Conservation (phyloP, 2,888 invertebrate genomes). For the Thecophora atra region DNA sequence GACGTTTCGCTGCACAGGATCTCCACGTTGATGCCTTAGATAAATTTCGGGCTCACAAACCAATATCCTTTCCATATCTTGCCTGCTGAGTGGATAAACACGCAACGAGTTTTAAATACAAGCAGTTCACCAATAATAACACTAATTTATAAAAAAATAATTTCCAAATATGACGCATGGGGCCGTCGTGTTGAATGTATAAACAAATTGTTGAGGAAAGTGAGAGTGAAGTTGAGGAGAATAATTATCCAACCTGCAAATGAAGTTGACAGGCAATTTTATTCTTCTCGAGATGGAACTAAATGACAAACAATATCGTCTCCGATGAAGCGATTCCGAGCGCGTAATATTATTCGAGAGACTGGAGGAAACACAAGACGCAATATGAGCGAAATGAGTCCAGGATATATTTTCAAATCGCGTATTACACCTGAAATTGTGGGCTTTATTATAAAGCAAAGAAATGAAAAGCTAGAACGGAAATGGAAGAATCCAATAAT, state of each 20-base stretch:
- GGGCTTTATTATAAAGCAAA: neutral
- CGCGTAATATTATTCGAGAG: neutral
- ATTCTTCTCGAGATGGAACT: neutral
- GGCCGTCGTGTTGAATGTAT: no score
- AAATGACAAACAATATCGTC: neutral
- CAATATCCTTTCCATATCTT: no score
- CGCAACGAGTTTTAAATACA: no score
- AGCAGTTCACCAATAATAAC: no score
- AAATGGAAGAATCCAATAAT: neutral
- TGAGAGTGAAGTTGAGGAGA: neutral
- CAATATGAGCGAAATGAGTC: neutral
- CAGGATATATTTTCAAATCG: neutral
- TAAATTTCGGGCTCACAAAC: no score
- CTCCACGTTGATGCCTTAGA: no score
- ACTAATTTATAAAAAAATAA: no score
- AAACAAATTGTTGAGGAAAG: neutral
- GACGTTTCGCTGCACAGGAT: no score
- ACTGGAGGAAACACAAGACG: neutral
- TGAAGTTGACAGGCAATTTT: neutral
- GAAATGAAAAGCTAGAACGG: neutral
- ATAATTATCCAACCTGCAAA: slow-evolving; percentile 1
- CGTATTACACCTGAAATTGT: neutral
- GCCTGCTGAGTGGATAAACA: no score
- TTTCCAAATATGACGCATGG: no score
- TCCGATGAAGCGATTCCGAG: neutral